phyloP scores from a whole-genome alignment of 2,113 vertebrate species.

The Numida meleagris region DNA sequence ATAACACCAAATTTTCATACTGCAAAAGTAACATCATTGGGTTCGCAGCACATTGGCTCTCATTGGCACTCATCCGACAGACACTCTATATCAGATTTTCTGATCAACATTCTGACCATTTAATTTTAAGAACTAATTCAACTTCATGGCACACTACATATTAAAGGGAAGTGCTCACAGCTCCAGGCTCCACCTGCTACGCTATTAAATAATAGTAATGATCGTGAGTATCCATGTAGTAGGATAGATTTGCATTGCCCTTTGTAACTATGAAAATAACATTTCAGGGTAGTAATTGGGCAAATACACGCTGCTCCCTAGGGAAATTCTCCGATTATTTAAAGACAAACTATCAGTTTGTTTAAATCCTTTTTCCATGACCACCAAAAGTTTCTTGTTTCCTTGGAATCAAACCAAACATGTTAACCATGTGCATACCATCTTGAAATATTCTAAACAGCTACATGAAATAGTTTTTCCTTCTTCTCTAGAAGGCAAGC shows the following conservation, averaged over 20 bases:
- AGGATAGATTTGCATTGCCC: background rate
- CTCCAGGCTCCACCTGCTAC: background rate
- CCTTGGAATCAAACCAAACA: background rate
- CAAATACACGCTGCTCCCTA: background rate
- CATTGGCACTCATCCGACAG: background rate
- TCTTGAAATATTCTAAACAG: background rate
- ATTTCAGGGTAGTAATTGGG: background rate
- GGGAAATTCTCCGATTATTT: background rate
- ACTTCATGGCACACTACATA: accelerated
- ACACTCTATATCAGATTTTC: background rate
- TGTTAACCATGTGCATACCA: background rate
- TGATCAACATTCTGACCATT: constrained; percentile 10
- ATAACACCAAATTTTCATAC: background rate
- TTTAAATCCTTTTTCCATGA: background rate
- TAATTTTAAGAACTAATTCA: background rate
- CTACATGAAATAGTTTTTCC: background rate
- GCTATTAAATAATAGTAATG: background rate
- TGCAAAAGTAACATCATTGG: constrained; percentile 2
- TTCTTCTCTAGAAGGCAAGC: background rate
- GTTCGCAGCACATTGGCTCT: background rate
- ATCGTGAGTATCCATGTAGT: background rate
- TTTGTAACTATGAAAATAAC: constrained; percentile 10
- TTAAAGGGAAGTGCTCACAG: background rate
- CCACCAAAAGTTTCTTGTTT: background rate
- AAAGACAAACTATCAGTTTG: background rate